phyloP scores from a whole-genome alignment of 2,888 invertebrate genomes.

The Frankliniella intonsa region DNA sequence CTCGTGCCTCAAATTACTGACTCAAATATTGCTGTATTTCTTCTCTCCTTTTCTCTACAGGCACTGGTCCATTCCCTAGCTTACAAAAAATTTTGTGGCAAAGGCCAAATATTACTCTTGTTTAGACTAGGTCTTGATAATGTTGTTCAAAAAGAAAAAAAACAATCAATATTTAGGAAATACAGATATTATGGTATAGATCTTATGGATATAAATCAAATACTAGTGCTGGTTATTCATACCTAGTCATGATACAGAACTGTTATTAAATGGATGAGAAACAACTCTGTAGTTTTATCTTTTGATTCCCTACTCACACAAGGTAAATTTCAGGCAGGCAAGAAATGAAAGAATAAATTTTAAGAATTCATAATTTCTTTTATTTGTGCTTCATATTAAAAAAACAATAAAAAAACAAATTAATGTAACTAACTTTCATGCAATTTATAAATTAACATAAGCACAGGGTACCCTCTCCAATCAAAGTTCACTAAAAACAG shows the following conservation, averaged over 20 bases:
- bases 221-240: neutral
- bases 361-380: neutral
- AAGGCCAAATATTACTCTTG: neutral
- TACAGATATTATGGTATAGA: neutral
- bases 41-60: neutral
- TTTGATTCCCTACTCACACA: neutral
- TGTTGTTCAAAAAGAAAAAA: neutral
- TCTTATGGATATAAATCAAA: neutral
- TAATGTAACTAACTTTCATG: conserved; percentile 17
- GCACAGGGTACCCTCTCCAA: conserved; percentile 13
- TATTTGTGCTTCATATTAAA: conserved; percentile 21
- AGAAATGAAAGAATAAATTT: neutral
- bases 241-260: neutral
- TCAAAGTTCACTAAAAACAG: conserved; percentile 12
- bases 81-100: neutral
- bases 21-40: neutral
- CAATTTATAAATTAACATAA: conserved; percentile 26
- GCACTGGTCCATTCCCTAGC: neutral
- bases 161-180: neutral
- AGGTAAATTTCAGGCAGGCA: too few relatives aligned
- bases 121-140: neutral
- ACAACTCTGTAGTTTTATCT: neutral
- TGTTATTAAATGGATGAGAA: neutral
- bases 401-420: conserved; percentile 25
- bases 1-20: too few relatives aligned